These are phyloP conservation scores for Pyrgilauda ruficollis DNA, from an alignment of 2,113 vertebrate species.

Conservation along the genomic window DNA sequence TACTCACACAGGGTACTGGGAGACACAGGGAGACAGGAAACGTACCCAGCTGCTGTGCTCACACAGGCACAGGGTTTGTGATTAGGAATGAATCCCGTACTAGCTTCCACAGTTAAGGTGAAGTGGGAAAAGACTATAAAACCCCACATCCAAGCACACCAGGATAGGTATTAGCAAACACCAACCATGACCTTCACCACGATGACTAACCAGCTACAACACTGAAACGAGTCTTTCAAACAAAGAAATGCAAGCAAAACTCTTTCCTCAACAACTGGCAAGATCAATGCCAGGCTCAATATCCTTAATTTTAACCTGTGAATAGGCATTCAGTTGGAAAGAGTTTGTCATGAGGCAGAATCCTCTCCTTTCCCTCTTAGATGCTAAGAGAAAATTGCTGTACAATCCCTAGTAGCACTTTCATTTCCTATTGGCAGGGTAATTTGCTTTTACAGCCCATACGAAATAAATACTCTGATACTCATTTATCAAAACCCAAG, in stretches of 20 bases:
- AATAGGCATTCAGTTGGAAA: background rate
- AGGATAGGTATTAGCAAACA: background rate
- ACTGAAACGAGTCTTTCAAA: background rate
- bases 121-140: background rate
- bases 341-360: background rate
- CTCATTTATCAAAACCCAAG: background rate
- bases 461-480: background rate
- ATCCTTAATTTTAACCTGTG: background rate
- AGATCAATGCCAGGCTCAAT: background rate
- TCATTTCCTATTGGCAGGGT: background rate
- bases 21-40: background rate
- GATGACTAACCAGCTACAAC: background rate
- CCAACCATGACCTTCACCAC: background rate
- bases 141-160: background rate
- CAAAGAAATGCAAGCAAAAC: background rate
- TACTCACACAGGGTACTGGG: background rate
- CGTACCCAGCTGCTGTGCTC: fast-evolving
- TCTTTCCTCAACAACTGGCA: background rate
- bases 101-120: background rate
- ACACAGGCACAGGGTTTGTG: background rate
- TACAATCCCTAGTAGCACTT: background rate
- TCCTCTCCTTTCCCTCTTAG: background rate
- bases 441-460: background rate
- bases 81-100: background rate
- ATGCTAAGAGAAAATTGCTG: background rate